Conservation (phyloP, 2,113 vertebrate genomes). For the Centropus unirufus region DNA sequence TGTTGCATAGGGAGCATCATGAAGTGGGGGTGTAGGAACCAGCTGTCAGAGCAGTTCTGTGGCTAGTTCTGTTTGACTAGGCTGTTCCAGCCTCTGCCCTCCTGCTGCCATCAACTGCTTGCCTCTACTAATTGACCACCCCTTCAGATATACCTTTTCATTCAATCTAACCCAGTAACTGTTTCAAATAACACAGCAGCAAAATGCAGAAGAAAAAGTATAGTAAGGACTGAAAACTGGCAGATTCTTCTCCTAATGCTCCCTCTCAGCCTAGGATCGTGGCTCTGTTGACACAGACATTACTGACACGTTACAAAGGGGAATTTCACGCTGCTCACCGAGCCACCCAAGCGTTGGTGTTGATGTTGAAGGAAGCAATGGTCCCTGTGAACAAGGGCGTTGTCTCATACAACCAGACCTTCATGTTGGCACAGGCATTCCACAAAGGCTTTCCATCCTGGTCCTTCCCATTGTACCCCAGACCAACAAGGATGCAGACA, state of each 20-base stretch:
- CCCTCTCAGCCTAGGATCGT: not conserved
- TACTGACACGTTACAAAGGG: not conserved
- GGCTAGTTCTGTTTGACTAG: not conserved
- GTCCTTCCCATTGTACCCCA: constrained; percentile 87
- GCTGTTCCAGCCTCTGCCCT: not conserved
- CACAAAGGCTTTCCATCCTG: constrained; percentile 78
- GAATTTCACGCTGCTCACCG: constrained; percentile 80
- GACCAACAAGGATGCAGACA: constrained; percentile 89
- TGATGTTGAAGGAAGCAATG: constrained; percentile 95
- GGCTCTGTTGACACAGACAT: not conserved
- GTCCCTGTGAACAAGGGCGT: constrained; percentile 92
- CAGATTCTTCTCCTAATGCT: not conserved
- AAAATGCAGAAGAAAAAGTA: not conserved
- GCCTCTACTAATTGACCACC: not conserved
- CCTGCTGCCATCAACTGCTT: not conserved
- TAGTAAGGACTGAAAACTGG: not conserved
- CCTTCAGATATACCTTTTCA: not conserved
- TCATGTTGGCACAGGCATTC: constrained; percentile 97
- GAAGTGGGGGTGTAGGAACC: not conserved
- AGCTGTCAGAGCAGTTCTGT: not conserved
- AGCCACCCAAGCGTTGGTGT: constrained; percentile 94
- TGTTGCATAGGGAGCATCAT: not conserved
- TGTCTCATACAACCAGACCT: constrained; percentile 94
- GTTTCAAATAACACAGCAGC: not conserved
- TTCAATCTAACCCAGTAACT: not conserved